Conservation (phyloP, 2,888 invertebrate genomes). For the Hemaris fuciformis region DNA sequence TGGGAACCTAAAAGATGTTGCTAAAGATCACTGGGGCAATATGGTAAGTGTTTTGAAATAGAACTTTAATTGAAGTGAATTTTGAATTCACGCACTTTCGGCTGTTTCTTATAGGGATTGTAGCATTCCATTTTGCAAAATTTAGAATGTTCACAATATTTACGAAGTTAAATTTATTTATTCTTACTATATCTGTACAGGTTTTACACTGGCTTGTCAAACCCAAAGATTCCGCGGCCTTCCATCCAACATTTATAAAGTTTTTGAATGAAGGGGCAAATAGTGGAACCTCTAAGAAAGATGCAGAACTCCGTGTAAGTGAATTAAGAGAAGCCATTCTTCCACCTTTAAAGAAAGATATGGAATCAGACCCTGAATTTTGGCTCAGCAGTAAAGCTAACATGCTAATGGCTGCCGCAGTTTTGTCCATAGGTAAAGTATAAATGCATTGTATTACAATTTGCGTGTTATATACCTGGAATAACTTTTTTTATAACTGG, state of each 20-base stretch:
- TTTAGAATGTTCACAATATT: not conserved
- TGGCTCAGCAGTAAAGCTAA: conserved; percentile 87
- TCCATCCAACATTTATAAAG: conserved; percentile 90
- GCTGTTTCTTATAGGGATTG: too few relatives aligned
- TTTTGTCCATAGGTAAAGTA: conserved; percentile 83
- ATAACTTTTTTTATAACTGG: too few relatives aligned
- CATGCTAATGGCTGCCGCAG: conserved; percentile 85
- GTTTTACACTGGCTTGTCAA: conserved; percentile 92
- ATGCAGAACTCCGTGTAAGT: conserved; percentile 82
- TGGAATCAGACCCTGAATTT: conserved; percentile 81
- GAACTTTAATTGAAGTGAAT: not conserved
- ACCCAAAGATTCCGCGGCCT: conserved; percentile 89
- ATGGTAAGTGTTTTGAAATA: conserved; percentile 81
- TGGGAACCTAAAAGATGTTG: conserved; percentile 85
- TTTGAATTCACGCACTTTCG: not conserved
- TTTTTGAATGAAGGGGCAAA: conserved; percentile 88
- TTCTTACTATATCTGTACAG: too few relatives aligned
- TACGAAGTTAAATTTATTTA: not conserved
- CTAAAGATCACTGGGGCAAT: conserved; percentile 90
- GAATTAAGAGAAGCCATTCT: conserved; percentile 87
- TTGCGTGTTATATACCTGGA: not conserved
- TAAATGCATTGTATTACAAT: not conserved
- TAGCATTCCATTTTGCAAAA: not conserved
- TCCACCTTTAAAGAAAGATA: conserved; percentile 78
- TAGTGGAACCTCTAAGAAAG: conserved; percentile 88